phyloP scores from a whole-genome alignment of 2,797 vertebrate genomes.

The Malacoctenus gilli region DNA sequence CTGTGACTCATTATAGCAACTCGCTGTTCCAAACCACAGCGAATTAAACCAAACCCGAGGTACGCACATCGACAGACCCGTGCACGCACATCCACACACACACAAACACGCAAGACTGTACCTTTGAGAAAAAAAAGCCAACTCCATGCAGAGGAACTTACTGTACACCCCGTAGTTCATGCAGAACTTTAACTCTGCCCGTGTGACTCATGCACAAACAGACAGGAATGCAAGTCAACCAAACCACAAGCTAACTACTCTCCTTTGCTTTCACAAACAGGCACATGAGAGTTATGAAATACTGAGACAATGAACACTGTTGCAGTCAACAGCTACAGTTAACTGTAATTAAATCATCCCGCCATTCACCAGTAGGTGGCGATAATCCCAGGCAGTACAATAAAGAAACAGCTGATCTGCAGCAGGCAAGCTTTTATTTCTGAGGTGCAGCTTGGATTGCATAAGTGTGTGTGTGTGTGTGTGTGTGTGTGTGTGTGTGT shows the following conservation, averaged over 20 bases:
- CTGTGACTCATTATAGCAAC: constrained; percentile 75
- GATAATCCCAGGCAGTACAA: constrained; percentile 19
- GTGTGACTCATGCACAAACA: constrained; percentile 53
- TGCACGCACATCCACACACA: constrained; percentile 8
- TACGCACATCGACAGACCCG: constrained; percentile 20
- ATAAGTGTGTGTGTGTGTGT: constrained; percentile 45
- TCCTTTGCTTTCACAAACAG: constrained; percentile 4
- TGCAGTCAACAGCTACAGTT: constrained; percentile 24
- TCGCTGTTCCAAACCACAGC: constrained; percentile 68
- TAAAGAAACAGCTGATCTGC: neutral
- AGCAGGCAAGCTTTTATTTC: neutral
- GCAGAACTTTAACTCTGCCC: constrained; percentile 39
- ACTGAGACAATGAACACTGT: constrained; percentile 13
- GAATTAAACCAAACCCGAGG: constrained; percentile 63
- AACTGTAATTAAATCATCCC: constrained; percentile 1
- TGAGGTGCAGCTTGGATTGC: constrained; percentile 65
- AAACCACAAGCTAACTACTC: constrained; percentile 53
- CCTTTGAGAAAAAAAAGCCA: constrained; percentile 1
- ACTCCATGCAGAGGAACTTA: constrained; percentile 16
- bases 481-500: constrained; percentile 17
- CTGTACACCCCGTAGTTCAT: constrained; percentile 20
- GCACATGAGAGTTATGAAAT: constrained; percentile 41
- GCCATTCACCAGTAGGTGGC: constrained; percentile 60
- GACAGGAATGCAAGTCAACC: constrained; percentile 52
- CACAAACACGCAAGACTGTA: constrained; percentile 6